Percentiles rank a stretch among this genome's conserved stretches.
phyloP scores from a whole-genome alignment of 2,888 invertebrate genomes.

The Nomada flava region DNA sequence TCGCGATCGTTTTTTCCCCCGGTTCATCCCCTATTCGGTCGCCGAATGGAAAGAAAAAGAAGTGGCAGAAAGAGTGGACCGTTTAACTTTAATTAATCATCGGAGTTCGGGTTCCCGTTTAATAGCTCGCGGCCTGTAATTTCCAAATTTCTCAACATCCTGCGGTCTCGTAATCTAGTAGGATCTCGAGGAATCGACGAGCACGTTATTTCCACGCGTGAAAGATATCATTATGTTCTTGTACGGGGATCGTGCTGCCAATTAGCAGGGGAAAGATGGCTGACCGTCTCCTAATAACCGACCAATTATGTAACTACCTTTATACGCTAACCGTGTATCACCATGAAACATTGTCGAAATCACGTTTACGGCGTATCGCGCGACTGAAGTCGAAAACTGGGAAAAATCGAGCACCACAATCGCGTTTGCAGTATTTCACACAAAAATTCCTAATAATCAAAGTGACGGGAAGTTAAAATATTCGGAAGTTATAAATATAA shows the following conservation, averaged over 20 bases:
- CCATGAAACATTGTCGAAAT: slow-evolving; percentile 16
- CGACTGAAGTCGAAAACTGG: slow-evolving; percentile 2
- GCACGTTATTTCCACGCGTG: slow-evolving; percentile 6
- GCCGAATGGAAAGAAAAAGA: neutral
- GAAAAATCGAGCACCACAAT: neutral
- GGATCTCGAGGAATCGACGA: neutral
- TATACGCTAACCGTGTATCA: slow-evolving; percentile 1
- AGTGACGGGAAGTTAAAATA: no score
- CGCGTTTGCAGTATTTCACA: no score
- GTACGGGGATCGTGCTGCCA: slow-evolving; percentile 5
- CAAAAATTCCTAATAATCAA: no score
- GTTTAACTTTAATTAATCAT: slow-evolving; percentile 42
- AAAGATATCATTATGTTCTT: slow-evolving; percentile 25
- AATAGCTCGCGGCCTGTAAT: slow-evolving; percentile 18
- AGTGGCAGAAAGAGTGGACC: neutral
- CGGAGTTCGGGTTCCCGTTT: neutral
- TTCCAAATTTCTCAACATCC: slow-evolving; percentile 2
- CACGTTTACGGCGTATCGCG: neutral
- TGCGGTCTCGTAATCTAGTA: neutral
- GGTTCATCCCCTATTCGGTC: neutral
- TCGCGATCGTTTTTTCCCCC: neutral
- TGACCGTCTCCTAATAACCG: slow-evolving; percentile 20
- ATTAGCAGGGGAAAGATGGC: slow-evolving; percentile 30
- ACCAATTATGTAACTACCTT: slow-evolving; percentile 38
- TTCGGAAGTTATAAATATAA: no score